Base-by-base conservation (phyloP, 2,888 invertebrate species). In the Camptogramma bilineatum region DNA sequence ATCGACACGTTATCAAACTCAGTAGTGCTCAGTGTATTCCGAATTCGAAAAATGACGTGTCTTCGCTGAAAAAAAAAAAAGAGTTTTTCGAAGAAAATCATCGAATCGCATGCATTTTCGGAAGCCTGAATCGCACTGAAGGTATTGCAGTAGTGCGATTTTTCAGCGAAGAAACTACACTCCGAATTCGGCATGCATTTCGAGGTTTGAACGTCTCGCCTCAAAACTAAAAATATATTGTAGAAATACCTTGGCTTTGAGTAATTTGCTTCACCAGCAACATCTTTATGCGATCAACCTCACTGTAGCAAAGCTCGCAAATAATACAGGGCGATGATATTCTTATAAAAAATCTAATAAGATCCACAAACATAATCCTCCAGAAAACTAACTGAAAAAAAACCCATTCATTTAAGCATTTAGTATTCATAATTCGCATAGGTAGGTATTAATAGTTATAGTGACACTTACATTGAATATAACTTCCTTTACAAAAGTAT, bases 241-340 rank as follows among this genome's bases (percentile, higher is more conserved):
- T 4, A n/a, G 17, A 28, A 47, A 50, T 39, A 64, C 64, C 52
- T 24, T 47, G 16, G 18, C 59, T 28, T 17, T 34, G 39, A 42
- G 21, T 52, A 8, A 60, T 55, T 19, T 56, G 64, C 19, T 48
- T 42, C 4, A 39, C 42, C 52, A 64, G 19, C 9, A 52, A 13
- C 21, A 52, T 47, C n/a, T 52, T 64, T 4, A 64, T 46, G 4
- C 16, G 28, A 16, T 57, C 39, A 19, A 51, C 50, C 50, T 64
- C 59, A n/a, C 55, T 52, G 39, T 52, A 17, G 24, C 59, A 59
- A 7, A 51, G 52, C 24, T 64, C 64, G 46, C 59, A 48, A 17
- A 55, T 16, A 4, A 53, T 31, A 9, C 59, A 55, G 1, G 64
- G 55, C 1, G 47, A 51, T 3, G 18, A 16, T 10, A 64, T 17